A percentile compares a stretch with the other conserved stretches of the same genome.
phyloP scores from a whole-genome alignment of 1,140 invertebrate species.

The Brachionus calyciflorus region DNA sequence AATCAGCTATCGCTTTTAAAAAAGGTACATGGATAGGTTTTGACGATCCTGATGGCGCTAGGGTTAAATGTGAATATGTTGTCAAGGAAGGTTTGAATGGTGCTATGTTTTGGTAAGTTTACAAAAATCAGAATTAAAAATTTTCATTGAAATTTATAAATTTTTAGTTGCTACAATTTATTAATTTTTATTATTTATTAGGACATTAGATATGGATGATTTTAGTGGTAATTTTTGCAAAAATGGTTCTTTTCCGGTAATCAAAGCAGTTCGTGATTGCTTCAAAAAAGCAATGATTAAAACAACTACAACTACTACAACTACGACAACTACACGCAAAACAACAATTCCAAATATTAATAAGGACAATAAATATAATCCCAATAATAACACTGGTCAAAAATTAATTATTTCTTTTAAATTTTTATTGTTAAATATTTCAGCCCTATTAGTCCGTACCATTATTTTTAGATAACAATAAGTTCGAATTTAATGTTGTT shows the following conservation, averaged over 20 bases:
- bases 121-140: too few species aligned
- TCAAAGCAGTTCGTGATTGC: constrained; percentile 59
- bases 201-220: constrained; percentile 61
- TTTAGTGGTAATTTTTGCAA: constrained; percentile 53
- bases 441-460: too few species aligned
- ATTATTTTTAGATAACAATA: too few species aligned
- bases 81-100: constrained; percentile 11
- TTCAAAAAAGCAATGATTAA: constrained; percentile 39
- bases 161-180: too few species aligned
- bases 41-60: constrained; percentile 44
- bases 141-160: too few species aligned
- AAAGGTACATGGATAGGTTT: constrained; percentile 42
- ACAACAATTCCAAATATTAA: not conserved
- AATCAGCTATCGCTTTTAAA: constrained; percentile 44
- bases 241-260: constrained; percentile 64
- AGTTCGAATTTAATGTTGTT: too few species aligned
- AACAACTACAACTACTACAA: constrained; percentile 40
- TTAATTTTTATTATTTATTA: not conserved
- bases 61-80: constrained; percentile 47
- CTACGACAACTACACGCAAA: not conserved
- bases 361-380: not conserved
- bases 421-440: too few species aligned
- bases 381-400: too few species aligned
- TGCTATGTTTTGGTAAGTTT: constrained; percentile 29
- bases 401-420: too few species aligned